phyloP scores from a whole-genome alignment of 2,797 vertebrate genomes.

The Geotrypetes seraphini region DNA sequence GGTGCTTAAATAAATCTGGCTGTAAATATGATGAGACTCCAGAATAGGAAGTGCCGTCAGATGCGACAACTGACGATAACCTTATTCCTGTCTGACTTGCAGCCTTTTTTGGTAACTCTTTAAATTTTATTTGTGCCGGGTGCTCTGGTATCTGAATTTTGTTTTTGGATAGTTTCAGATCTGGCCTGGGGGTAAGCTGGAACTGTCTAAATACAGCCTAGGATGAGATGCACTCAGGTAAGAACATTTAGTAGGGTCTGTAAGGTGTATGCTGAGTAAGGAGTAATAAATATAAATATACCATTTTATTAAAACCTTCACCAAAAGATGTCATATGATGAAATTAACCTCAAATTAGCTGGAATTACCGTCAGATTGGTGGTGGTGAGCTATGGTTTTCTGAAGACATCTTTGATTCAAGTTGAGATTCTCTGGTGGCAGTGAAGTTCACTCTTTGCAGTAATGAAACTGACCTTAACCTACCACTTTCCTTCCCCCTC shows the following conservation, averaged over 20 bases:
- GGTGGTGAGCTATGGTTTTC: conserved; percentile 74
- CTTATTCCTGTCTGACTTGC: conserved; percentile 31
- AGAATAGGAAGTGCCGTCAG: conserved; percentile 63
- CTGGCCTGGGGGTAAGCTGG: too few species aligned
- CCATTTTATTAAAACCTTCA: not conserved
- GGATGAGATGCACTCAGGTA: not conserved
- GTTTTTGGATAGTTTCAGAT: not conserved
- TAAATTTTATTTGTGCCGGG: not conserved
- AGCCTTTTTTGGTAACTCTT: not conserved
- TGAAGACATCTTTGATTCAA: conserved; percentile 46
- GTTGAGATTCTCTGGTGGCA: too few species aligned
- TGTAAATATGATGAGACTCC: conserved; percentile 50
- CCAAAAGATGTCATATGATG: conserved; percentile 62
- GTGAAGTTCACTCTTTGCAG: too few species aligned
- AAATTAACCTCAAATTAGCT: conserved; percentile 69
- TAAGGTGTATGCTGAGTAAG: too few species aligned
- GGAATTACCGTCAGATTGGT: conserved; percentile 87
- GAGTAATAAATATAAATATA: too few species aligned
- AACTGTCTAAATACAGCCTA: too few species aligned
- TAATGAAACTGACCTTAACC: too few species aligned
- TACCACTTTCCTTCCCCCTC: too few species aligned
- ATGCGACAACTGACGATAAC: conserved; percentile 56
- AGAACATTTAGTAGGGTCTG: too few species aligned
- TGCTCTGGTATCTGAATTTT: accelerated
- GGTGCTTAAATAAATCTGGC: too few species aligned